Evolutionary conservation across 2,113 vertebrate species (phyloP).

Genomic region (Cygnus buccinator): DNA sequence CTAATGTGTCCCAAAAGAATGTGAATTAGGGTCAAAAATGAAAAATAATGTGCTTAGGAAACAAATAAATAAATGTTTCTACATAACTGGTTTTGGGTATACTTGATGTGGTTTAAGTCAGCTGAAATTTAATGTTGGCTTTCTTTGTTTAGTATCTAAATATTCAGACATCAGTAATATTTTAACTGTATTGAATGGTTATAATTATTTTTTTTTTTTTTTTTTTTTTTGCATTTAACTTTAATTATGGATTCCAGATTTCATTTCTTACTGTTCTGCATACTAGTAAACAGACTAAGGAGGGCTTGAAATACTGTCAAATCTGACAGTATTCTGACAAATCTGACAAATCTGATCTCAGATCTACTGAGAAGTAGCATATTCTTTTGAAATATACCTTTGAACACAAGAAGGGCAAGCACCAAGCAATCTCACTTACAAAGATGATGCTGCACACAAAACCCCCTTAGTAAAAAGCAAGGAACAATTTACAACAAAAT

Average conservation of each 20-base stretch:
- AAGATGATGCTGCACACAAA: not conserved
- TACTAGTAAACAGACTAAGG: not conserved
- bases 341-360: too few relatives aligned
- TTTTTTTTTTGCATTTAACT: not conserved
- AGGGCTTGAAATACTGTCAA: not conserved
- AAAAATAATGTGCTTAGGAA: not conserved
- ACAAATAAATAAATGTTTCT: not conserved
- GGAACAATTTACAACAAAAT: not conserved
- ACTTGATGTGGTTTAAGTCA: not conserved
- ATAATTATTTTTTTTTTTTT: not conserved
- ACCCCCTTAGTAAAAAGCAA: not conserved
- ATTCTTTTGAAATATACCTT: not conserved
- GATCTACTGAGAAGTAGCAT: not conserved
- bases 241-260: not conserved
- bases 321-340: not conserved
- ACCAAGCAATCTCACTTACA: not conserved
- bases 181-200: not conserved
- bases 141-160: not conserved
- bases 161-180: not conserved
- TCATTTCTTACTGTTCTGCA: not conserved
- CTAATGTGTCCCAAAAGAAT: not conserved
- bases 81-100: not conserved
- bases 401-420: not conserved
- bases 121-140: not conserved
- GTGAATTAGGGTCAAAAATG: not conserved